Base-by-base conservation (phyloP, 2,113 vertebrate genomes). In the Hypomesus transpacificus region DNA sequence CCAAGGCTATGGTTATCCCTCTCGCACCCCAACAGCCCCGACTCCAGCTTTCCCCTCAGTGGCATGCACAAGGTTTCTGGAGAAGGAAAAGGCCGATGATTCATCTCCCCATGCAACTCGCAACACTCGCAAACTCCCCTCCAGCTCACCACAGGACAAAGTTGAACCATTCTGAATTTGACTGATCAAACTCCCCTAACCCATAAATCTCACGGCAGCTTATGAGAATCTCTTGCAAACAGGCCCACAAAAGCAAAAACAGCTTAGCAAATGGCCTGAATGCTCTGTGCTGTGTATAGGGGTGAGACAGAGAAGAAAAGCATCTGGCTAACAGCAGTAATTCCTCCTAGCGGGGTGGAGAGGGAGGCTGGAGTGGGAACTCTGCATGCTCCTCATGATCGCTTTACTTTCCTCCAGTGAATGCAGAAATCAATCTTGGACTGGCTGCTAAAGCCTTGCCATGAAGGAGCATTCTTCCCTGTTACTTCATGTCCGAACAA, bases 321-420 rank as follows among this genome's bases (percentile, higher is more conserved):
- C 14, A 20, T 59, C 6, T 62, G 76, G 70, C 77, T 81, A 66
- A 83, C 75, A 69, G 72, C 84, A 87, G 85, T 83, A 82, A 90
- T 87, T 88, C 75, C 88, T 91, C 81, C 51, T 81, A 83, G 62
- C 21, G 68, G 50, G 69, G 76, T 28, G 54, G 81, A 87, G 80
- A 87, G 81, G 84, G 80, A 67, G 59, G 84, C 81, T 82, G 85
- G 67, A 81, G 90, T 87, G 87, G 88, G 83, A 87, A 90, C 92
- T 98, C 94, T 94, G 94, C 94, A 98, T 98, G 95, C 96, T 91
- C 89, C 94, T 95, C 96, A 98, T 95, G 96, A 94, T 93, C 82
- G 91, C 90, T 95, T 94, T 87, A 93, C 93, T 96, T 96, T 95
- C 91, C 87, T 88, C 87, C 46, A 89, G 67, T 97, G 94, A 98